phyloP scores from a whole-genome alignment of 1,140 invertebrate genomes.

The Ceratitis capitata region DNA sequence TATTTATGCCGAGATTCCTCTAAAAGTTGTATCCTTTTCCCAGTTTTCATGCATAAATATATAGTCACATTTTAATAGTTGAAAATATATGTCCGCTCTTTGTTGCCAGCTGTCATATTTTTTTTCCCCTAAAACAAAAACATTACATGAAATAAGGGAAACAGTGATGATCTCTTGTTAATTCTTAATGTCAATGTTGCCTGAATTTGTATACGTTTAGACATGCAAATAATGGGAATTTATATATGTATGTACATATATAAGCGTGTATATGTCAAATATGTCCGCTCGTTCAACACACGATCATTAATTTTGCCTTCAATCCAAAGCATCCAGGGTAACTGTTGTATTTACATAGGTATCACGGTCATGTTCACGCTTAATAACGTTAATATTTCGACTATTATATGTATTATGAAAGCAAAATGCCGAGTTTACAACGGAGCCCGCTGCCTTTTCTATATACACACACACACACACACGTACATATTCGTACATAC shows the following conservation, averaged over 20 bases:
- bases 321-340: neutral
- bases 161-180: neutral
- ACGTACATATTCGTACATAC: too few relatives aligned
- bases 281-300: neutral
- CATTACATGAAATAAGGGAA: neutral
- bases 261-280: too few relatives aligned
- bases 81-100: too few relatives aligned
- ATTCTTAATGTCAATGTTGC: neutral
- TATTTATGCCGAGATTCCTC: too few relatives aligned
- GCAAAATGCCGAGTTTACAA: neutral
- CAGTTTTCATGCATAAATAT: too few relatives aligned
- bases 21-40: too few relatives aligned
- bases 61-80: too few relatives aligned
- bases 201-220: neutral
- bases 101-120: neutral
- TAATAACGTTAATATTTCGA: slow-evolving; percentile 14
- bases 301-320: neutral
- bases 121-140: neutral
- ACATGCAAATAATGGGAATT: neutral
- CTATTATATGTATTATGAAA: slow-evolving; percentile 16
- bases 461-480: too few relatives aligned
- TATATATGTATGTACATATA: too few relatives aligned
- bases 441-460: neutral
- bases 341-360: too few relatives aligned
- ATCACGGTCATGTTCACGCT: neutral